Evolutionary conservation across 2,888 invertebrate genomes (phyloP).

Genomic region (Pelosia muscerda): DNA sequence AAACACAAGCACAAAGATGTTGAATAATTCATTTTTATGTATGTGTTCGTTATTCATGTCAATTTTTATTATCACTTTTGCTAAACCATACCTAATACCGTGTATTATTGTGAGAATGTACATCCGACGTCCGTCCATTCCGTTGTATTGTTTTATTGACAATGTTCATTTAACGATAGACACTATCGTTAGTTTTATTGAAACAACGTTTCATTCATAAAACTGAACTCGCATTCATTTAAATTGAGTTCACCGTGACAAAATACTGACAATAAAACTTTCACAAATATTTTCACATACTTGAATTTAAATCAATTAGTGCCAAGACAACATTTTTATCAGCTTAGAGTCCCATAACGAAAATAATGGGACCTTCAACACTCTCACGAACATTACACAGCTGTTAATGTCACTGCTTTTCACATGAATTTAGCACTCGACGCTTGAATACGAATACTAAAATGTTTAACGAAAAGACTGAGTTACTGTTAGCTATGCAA

Average conservation of each 20-base stretch:
- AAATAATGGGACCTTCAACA: conserved; percentile 40
- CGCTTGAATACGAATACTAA: conserved; percentile 10
- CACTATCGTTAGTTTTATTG: conserved; percentile 47
- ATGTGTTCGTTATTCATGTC: conserved; percentile 57
- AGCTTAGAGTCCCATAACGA: conserved; percentile 40
- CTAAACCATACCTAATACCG: conserved; percentile 58
- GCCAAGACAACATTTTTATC: conserved; percentile 47
- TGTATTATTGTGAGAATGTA: conserved; percentile 58
- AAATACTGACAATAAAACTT: conserved; percentile 43
- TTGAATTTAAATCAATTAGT: conserved; percentile 51
- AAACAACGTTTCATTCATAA: conserved; percentile 54
- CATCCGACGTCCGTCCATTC: conserved; percentile 24
- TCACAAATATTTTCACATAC: conserved; percentile 53
- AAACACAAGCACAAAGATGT: conserved; percentile 56
- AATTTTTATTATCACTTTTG: conserved; percentile 62
- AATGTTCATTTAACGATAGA: conserved; percentile 43
- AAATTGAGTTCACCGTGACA: conserved; percentile 43
- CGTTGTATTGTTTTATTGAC: conserved; percentile 53
- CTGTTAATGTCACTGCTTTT: conserved; percentile 38
- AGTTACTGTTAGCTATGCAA: conserved; percentile 27
- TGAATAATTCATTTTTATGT: conserved; percentile 60
- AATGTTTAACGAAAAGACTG: conserved; percentile 19
- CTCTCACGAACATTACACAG: conserved; percentile 40
- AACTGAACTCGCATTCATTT: conserved; percentile 46
- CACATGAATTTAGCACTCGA: conserved; percentile 23